These are phyloP conservation scores for Acromyrmex heyeri DNA, from an alignment of 1,140 invertebrate species.

Conservation along the genomic window DNA sequence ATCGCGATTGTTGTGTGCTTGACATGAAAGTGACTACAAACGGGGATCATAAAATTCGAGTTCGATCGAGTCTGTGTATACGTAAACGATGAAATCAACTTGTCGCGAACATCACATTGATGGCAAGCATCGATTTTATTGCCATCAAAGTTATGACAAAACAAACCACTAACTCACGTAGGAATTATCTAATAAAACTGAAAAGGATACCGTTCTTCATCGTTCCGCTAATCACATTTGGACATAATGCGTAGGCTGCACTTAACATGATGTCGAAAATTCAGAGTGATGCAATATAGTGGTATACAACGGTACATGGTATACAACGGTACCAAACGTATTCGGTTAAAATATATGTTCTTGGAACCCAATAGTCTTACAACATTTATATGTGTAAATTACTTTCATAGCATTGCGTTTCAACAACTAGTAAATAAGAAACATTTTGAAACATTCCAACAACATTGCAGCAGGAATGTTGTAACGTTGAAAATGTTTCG, in stretches of 20 bases:
- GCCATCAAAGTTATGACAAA: neutral
- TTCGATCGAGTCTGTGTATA: neutral
- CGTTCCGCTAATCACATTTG: neutral
- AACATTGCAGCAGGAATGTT: too few species aligned
- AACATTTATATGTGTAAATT: neutral
- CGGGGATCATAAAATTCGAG: neutral
- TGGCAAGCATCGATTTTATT: neutral
- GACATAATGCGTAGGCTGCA: neutral
- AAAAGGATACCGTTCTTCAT: neutral
- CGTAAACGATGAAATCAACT: neutral
- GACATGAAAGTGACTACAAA: neutral
- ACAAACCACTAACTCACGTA: neutral
- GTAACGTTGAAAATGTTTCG: too few species aligned
- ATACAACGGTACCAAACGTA: neutral
- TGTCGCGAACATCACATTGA: neutral
- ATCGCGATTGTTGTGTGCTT: neutral
- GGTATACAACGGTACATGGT: neutral
- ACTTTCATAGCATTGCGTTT: neutral
- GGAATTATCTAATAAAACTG: slow-evolving; percentile 35
- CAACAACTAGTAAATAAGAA: too few species aligned
- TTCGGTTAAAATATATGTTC: neutral
- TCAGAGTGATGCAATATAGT: neutral
- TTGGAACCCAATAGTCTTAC: neutral
- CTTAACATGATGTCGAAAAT: slow-evolving; percentile 24
- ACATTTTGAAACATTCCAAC: too few species aligned